A percentile compares a stretch with the other conserved stretches of the same genome.
phyloP scores from a whole-genome alignment of 2,113 vertebrate species.

The Apodemus sylvaticus region DNA sequence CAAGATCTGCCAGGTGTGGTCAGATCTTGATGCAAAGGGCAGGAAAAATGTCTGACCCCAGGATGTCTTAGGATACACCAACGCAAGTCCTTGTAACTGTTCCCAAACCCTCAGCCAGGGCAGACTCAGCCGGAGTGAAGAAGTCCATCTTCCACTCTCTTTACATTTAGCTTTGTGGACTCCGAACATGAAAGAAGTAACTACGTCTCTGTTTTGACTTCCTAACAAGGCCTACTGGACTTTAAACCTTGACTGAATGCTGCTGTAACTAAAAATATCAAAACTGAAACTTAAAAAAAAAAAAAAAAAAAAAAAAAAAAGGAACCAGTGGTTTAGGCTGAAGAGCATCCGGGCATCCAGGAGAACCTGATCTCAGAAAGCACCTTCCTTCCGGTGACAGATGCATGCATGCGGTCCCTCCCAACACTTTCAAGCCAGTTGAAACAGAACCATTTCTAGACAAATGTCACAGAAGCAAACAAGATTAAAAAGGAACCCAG shows the following conservation, averaged over 20 bases:
- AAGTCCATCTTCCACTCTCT: background rate
- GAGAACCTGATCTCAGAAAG: background rate
- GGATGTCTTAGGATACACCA: background rate
- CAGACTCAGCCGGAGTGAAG: background rate
- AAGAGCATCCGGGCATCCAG: background rate
- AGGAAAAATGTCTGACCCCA: background rate
- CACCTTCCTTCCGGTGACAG: background rate
- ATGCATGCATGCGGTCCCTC: background rate
- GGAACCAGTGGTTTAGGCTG: background rate
- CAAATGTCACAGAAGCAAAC: background rate
- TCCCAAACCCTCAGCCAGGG: background rate
- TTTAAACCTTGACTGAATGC: background rate
- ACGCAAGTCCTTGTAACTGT: background rate
- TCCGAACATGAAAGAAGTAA: background rate
- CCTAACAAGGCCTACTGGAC: background rate
- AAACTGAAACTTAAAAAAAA: too few species aligned
- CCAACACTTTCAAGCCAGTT: background rate
- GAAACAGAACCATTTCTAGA: background rate
- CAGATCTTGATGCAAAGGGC: background rate
- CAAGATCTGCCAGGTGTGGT: background rate
- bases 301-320: background rate
- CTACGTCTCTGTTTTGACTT: background rate
- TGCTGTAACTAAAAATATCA: background rate
- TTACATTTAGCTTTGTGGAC: background rate
- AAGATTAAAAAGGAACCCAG: background rate